Evolutionary conservation across 2,113 vertebrate genomes (phyloP).

Genomic region (Phrynosoma platyrhinos): DNA sequence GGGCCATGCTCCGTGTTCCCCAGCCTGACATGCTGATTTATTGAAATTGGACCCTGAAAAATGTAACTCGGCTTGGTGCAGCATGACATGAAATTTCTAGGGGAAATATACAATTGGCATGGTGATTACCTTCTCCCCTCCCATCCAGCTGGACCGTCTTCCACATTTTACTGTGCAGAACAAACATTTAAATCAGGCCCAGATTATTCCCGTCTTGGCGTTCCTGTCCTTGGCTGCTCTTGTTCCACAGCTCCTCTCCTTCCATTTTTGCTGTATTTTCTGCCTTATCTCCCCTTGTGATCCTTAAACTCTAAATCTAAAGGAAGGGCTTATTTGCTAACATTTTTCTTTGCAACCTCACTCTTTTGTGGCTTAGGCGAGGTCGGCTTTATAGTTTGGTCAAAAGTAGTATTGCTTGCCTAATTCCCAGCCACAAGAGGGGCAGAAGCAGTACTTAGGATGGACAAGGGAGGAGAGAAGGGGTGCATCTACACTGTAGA

Average conservation of each 20-base stretch:
- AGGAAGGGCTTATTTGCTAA: too few species aligned
- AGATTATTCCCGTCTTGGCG: conserved; percentile 32
- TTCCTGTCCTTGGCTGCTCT: fast-evolving
- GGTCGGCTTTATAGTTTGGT: too few species aligned
- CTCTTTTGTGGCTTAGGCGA: not conserved
- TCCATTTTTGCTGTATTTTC: not conserved
- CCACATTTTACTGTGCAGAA: conserved; percentile 76
- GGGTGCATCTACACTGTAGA: too few species aligned
- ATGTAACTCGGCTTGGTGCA: conserved; percentile 76
- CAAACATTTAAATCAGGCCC: conserved; percentile 65
- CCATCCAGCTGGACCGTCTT: conserved; percentile 54
- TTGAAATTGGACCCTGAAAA: conserved; percentile 82
- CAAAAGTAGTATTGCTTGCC: not conserved
- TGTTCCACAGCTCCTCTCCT: fast-evolving
- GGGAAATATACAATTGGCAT: conserved; percentile 80
- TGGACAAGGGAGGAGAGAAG: too few species aligned
- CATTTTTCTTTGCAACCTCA: not conserved
- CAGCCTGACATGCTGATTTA: conserved; percentile 78
- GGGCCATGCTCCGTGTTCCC: conserved; percentile 73
- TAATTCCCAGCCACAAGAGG: too few species aligned
- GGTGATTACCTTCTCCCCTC: conserved; percentile 64
- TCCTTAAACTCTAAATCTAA: not conserved
- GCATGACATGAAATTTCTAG: conserved; percentile 78
- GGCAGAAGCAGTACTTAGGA: too few species aligned
- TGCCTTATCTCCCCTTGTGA: not conserved